Conservation (phyloP, 2,113 vertebrate genomes). For the Neotragus moschatus region DNA sequence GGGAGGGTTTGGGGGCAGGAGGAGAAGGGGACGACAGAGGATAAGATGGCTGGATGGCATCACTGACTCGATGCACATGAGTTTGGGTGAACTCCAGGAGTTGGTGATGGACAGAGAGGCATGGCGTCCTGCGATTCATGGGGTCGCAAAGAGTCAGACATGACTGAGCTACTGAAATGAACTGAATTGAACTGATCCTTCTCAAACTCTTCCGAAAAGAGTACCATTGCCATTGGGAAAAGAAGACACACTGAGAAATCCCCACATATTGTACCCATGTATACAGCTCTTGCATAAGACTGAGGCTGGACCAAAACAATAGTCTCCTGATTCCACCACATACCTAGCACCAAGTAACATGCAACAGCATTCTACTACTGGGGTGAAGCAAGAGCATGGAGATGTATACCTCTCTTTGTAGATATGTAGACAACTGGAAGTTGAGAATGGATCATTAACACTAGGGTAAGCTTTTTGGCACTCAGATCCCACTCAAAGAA, state of each 20-base stretch:
- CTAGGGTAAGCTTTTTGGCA: not conserved
- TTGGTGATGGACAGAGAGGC: not conserved
- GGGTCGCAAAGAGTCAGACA: not conserved
- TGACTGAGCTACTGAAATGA: not conserved
- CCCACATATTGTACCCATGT: not conserved
- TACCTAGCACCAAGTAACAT: not conserved
- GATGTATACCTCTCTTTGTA: not conserved
- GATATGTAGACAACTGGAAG: not conserved
- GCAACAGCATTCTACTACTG: not conserved
- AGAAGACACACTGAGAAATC: not conserved
- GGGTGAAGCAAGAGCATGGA: not conserved
- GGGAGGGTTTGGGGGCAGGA: not conserved
- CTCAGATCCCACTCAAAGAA: not conserved
- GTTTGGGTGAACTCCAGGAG: not conserved
- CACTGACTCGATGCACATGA: not conserved
- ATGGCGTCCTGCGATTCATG: not conserved
- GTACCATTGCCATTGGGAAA: not conserved
- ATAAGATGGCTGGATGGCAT: not conserved
- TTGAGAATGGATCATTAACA: not conserved
- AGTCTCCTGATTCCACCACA: not conserved
- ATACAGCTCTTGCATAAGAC: not conserved
- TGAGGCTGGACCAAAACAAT: not conserved
- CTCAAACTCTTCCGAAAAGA: too few species aligned
- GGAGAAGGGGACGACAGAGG: not conserved
- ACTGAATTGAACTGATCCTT: too few species aligned